Evolutionary conservation across 2,113 vertebrate genomes (phyloP), one percentile per base, ranked within the genome.

Genomic region (Oncorhynchus gorbuscha): DNA sequence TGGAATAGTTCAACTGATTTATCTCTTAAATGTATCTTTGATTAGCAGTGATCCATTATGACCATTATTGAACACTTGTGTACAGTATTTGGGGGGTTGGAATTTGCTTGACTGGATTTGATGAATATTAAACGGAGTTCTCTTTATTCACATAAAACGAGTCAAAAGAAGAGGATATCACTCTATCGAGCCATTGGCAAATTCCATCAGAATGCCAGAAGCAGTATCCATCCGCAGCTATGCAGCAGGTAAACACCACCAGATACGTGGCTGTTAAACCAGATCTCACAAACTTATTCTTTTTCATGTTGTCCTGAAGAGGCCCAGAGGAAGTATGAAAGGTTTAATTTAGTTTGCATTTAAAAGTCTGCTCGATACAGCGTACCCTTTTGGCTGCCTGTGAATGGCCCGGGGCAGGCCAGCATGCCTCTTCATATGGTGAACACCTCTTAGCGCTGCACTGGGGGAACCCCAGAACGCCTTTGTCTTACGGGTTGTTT

Each of bases 401-500:
- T 81, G 78, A 81, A 76, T 81, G 75, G 76, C 84, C 68, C 69
- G 75, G 78, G 80, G 82, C 81, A 79, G 85, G 87, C 89, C 79
- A 77, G 72, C 85, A 75, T 20, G 18, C 76, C 82, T 89, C 88
- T 89, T 90, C 86, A 87, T 82, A 89, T 83, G 91, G 87, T 86
- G 89, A 82, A 88, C 87, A 87, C 87, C 87, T 87, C 79, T 92
- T 92, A 88, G 89, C 92, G 94, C 92, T 94, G 90, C 75, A 79
- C 77, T 39, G 74, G 85, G 39, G 89, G 90, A 81, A 84, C 89
- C 92, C 93, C 93, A 92, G 89, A 94, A 94, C 92, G 94, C 94
- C 93, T 95, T 95, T 95, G 94, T 95, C 92, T 94, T 91, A 88
- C 71, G 78, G 78, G 74, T 82, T 91, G 80, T 81, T 90, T 91